These are phyloP conservation scores for Oreohelix idahoensis DNA, from an alignment of 1,140 invertebrate species.

Conservation along the genomic window DNA sequence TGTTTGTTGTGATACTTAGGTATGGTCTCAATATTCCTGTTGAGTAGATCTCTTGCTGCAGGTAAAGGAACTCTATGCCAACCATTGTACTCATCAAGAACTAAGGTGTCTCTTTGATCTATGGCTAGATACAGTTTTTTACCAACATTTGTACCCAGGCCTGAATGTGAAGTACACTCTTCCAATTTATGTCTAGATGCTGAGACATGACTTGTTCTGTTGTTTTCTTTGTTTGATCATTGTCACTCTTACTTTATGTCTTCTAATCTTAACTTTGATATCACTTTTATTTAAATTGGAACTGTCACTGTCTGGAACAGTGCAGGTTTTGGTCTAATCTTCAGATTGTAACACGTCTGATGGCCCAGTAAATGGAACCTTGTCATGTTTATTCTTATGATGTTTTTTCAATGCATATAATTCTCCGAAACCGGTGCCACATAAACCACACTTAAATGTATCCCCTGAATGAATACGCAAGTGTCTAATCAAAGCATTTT, in stretches of 20 bases:
- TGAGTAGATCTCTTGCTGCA: neutral
- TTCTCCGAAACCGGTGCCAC: neutral
- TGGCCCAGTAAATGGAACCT: neutral
- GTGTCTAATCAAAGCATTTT: neutral
- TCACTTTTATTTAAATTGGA: neutral
- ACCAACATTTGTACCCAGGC: neutral
- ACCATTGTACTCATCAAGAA: neutral
- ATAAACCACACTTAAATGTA: neutral
- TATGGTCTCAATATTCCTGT: neutral
- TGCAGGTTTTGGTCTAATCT: neutral
- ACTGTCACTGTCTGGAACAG: neutral
- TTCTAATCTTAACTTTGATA: too few relatives aligned
- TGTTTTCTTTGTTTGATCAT: neutral
- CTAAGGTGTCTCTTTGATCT: neutral
- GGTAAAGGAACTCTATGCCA: neutral
- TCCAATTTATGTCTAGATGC: neutral
- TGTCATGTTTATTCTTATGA: neutral
- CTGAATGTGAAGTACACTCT: neutral
- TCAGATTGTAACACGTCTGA: neutral
- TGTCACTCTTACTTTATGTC: too few relatives aligned
- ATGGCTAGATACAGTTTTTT: neutral
- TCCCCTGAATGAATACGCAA: neutral
- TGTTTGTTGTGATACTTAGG: too few relatives aligned
- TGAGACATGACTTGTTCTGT: neutral
- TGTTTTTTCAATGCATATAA: conserved; percentile 1